These are phyloP conservation scores for Microctenopoma steveboyesi DNA, from an alignment of 2,797 vertebrate species.

Conservation along the genomic window DNA sequence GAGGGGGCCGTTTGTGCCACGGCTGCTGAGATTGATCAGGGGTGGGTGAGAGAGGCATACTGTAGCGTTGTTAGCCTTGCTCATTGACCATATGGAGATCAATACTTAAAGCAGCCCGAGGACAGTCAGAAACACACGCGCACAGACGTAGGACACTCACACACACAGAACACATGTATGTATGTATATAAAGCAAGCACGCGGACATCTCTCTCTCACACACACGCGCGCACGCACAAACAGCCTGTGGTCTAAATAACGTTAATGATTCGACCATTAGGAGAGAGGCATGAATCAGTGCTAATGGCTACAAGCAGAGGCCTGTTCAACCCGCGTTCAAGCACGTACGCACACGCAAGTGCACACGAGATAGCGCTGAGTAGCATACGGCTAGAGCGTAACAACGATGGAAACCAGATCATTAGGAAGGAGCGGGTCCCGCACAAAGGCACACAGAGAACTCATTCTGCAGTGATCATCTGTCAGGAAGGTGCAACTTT, in stretches of 20 bases:
- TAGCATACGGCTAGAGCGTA: constrained; percentile 21
- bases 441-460: too few species aligned
- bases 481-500: too few species aligned
- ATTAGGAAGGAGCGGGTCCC: too few species aligned
- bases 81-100: constrained; percentile 79
- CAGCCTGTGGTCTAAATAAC: constrained; percentile 70
- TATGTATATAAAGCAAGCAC: constrained; percentile 3
- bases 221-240: constrained; percentile 23
- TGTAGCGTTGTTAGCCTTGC: constrained; percentile 75
- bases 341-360: constrained; percentile 21
- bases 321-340: constrained; percentile 35
- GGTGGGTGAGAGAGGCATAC: constrained; percentile 66
- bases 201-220: constrained; percentile 47
- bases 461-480: too few species aligned
- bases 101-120: constrained; percentile 70
- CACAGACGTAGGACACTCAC: background rate
- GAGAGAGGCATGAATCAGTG: constrained; percentile 68
- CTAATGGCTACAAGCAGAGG: constrained; percentile 60
- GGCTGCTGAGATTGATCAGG: constrained; percentile 68
- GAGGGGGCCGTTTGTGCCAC: constrained; percentile 53
- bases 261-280: constrained; percentile 77
- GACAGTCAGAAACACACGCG: constrained; percentile 49
- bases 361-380: background rate
- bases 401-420: constrained; percentile 3
- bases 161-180: constrained; percentile 19